Percentiles rank a stretch among this genome's conserved stretches.
Evolutionary conservation across 2,113 vertebrate genomes (phyloP).

Genomic region (Chloropsis hardwickii): DNA sequence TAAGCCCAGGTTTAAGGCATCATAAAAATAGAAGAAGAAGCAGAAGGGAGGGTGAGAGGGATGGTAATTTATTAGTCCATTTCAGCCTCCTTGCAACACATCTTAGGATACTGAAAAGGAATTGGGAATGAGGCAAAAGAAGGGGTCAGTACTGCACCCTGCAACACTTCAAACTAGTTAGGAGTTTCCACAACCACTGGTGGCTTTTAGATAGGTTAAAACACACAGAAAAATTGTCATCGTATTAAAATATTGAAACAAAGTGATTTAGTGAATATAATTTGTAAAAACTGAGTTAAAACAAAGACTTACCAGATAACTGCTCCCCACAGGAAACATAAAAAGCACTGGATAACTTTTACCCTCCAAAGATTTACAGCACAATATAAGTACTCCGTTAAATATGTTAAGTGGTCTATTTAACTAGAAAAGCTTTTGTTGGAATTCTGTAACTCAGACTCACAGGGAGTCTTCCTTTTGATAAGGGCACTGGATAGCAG

Average conservation of each 20-base stretch:
- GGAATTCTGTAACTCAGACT: not conserved
- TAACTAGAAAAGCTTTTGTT: not conserved
- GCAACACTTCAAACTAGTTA: not conserved
- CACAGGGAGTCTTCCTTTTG: not conserved
- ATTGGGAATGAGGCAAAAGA: not conserved
- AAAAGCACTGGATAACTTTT: not conserved
- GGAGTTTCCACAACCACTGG: not conserved
- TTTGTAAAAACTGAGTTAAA: not conserved
- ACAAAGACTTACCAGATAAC: not conserved
- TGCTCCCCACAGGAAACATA: not conserved
- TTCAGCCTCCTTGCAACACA: not conserved
- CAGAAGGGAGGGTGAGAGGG: not conserved
- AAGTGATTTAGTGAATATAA: not conserved
- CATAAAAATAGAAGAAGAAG: not conserved
- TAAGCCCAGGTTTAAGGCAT: too few species aligned
- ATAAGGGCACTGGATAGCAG: not conserved
- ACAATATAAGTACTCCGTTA: not conserved
- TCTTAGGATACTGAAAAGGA: not conserved
- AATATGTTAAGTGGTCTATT: not conserved
- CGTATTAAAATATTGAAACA: not conserved
- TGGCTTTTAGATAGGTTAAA: not conserved
- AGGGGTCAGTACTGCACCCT: not conserved
- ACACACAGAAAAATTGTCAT: not conserved
- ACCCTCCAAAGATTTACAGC: not conserved
- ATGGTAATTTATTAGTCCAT: not conserved